phyloP scores from a whole-genome alignment of 2,113 vertebrate genomes.

The Corythornis cristatus region DNA sequence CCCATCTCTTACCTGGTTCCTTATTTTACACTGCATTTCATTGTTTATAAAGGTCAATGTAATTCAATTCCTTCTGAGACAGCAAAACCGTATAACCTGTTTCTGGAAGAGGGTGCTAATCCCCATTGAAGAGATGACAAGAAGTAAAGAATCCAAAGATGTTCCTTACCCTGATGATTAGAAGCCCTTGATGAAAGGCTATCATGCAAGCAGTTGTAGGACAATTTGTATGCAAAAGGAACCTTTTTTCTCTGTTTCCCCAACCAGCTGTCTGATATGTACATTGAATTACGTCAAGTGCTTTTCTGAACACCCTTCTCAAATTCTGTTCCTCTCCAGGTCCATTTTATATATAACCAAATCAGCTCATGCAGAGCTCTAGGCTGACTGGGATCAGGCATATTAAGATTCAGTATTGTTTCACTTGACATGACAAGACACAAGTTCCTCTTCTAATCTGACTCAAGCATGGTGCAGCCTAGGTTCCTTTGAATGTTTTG shows the following conservation, averaged over 20 bases:
- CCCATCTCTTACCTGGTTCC: accelerated
- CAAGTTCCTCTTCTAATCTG: not conserved
- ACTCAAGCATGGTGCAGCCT: not conserved
- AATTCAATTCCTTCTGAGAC: not conserved
- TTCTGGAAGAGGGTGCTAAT: not conserved
- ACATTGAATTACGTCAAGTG: not conserved
- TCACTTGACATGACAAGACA: no score
- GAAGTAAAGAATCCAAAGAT: not conserved
- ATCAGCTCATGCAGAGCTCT: not conserved
- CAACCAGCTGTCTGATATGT: accelerated
- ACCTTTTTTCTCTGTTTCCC: not conserved
- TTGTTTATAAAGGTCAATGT: not conserved
- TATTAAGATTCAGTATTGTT: not conserved
- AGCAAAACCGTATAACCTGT: not conserved
- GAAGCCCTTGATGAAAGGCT: not conserved
- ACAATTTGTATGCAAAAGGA: accelerated
- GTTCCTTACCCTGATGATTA: not conserved
- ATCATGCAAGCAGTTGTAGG: not conserved
- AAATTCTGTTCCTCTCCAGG: not conserved
- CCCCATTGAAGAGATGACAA: accelerated
- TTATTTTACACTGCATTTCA: not conserved
- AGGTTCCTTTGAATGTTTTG: not conserved
- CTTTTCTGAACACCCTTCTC: not conserved
- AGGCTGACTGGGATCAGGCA: no score
- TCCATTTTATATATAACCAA: accelerated